Evolutionary conservation across 2,888 invertebrate genomes (phyloP), one percentile per base, ranked within the genome.

Genomic region (Pterostichus niger): DNA sequence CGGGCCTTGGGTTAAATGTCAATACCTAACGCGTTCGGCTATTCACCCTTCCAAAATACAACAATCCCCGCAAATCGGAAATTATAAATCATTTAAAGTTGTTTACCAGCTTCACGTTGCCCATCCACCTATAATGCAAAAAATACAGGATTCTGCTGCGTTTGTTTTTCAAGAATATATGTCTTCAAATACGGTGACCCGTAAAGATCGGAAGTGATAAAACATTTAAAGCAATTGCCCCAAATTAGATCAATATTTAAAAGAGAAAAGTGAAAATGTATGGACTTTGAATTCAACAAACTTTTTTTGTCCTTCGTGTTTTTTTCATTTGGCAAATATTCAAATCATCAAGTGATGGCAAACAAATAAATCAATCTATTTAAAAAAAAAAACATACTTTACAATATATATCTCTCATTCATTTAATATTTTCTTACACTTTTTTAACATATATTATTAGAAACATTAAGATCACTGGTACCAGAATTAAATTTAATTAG

Each of bases 31-130:
- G 7, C 6, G 54, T 13, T 15, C 33, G 33, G 61, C 33, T 61
- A 31, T 61, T 61, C 61, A 33, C 61, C 33, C 15, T 24, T 24
- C 24, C 24, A 24, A 24, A 24, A 24, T 24, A 54, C 61, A 61
- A 24, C 24, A 11, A 56, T 56, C 54, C 54, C 13, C 15, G 13
- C 15, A 56, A 15, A 15, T 56, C 6, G 54, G 54, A 17, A 61
- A 10, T 61, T 61, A 61, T 61, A 61, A 33, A 61, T 61, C 61
- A 61, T 61, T 61, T 61, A 61, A 61, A 61, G 61, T 61, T 33
- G 61, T 61, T 61, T 61, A 61, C 61, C 61, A 61, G 11, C 33
- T 24, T n/a, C 24, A 61, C 31, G 10, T n/a, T n/a, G 24, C 61
- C 56, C 2, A 56, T 13, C 24, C 10, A 56, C 24, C 56, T 24